Evolutionary conservation across 2,113 vertebrate species (phyloP).

Genomic region (Genyomyrus donnyi): DNA sequence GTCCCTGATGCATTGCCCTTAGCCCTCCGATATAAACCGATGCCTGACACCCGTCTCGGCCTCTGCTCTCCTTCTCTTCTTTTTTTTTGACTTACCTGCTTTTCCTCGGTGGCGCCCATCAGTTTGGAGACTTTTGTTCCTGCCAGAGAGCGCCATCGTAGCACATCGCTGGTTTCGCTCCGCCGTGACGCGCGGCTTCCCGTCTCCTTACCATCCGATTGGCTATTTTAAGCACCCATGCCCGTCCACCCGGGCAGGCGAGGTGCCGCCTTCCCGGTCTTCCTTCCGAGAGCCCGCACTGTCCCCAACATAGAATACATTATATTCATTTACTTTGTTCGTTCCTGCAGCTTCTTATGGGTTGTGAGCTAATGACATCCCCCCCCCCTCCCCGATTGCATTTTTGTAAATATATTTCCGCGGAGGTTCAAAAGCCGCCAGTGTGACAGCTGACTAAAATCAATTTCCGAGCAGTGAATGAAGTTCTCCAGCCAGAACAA

Average conservation of each 20-base stretch:
- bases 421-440: conserved; percentile 42
- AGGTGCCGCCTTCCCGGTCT: not conserved
- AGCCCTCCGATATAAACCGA: conserved; percentile 60
- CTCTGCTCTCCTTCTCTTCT: conserved; percentile 42
- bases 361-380: conserved; percentile 45
- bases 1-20: conserved; percentile 62
- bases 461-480: conserved; percentile 45
- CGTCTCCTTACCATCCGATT: not conserved
- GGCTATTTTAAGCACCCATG: not conserved
- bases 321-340: conserved; percentile 32
- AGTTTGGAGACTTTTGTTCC: conserved; percentile 29
- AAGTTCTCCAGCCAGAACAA: conserved; percentile 44
- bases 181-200: not conserved
- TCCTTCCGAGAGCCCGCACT: conserved; percentile 11
- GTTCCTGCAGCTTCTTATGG: conserved; percentile 20
- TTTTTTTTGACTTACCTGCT: conserved; percentile 26
- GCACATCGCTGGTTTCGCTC: conserved; percentile 16
- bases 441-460: conserved; percentile 53
- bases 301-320: conserved; percentile 27
- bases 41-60: conserved; percentile 58
- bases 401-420: conserved; percentile 41
- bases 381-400: conserved; percentile 27
- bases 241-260: not conserved
- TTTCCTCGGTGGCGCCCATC: conserved; percentile 24
- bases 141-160: conserved; percentile 15